Evolutionary conservation across 2,113 vertebrate genomes (phyloP).

Genomic region (Mungos mungo): DNA sequence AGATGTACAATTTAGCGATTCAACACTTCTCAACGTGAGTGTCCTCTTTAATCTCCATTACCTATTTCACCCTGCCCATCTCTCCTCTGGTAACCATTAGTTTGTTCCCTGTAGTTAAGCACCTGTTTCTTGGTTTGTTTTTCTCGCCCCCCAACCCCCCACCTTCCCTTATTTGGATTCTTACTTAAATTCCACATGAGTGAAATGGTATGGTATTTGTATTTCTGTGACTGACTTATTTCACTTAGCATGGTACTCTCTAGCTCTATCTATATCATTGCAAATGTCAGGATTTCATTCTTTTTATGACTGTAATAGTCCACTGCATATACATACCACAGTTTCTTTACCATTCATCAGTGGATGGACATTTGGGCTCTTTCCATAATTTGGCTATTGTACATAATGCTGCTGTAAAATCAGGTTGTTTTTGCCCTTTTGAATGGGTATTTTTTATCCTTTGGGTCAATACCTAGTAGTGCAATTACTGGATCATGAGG

Average conservation of each 20-base stretch:
- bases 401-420: not conserved
- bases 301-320: not conserved
- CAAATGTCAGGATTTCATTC: not conserved
- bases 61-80: not conserved
- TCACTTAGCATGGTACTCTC: not conserved
- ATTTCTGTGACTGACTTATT: not conserved
- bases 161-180: not conserved
- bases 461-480: not conserved
- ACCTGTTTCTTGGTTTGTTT: not conserved
- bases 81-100: not conserved
- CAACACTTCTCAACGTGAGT: not conserved
- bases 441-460: not conserved
- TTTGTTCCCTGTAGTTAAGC: not conserved
- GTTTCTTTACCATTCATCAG: not conserved
- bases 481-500: not conserved
- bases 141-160: not conserved
- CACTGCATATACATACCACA: not conserved
- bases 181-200: not conserved
- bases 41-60: not conserved
- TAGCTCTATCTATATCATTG: not conserved
- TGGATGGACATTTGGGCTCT: not conserved
- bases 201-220: not conserved
- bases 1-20: not conserved
- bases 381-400: not conserved
- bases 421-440: not conserved